Conservation (phyloP, 2,888 invertebrate genomes). For the Acanthopleura granulata region DNA sequence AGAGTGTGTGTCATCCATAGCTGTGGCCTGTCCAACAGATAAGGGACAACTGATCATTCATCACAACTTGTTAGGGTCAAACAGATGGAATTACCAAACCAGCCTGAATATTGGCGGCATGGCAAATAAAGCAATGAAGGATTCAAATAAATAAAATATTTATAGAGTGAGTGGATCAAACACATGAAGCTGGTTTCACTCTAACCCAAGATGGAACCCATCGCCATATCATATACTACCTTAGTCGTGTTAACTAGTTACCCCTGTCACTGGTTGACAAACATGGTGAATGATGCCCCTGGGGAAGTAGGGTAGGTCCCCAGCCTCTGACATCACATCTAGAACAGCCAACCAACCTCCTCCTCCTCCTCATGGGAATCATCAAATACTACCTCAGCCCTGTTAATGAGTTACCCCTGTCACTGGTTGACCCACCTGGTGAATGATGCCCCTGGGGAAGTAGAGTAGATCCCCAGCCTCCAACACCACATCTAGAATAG, state of each 20-base stretch:
- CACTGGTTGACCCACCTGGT: constrained; percentile 65
- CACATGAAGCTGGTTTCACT: too few relatives aligned
- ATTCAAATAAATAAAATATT: too few relatives aligned
- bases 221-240: too few relatives aligned
- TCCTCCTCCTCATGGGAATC: constrained; percentile 76
- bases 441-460: constrained; percentile 81
- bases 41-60: neutral
- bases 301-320: constrained; percentile 95
- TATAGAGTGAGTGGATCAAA: too few relatives aligned
- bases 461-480: constrained; percentile 92
- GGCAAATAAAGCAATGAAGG: too few relatives aligned
- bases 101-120: too few relatives aligned
- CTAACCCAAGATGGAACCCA: too few relatives aligned
- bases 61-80: too few relatives aligned
- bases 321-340: constrained; percentile 84
- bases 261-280: neutral
- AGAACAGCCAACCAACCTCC: constrained; percentile 82
- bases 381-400: too few relatives aligned
- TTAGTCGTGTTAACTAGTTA: too few relatives aligned
- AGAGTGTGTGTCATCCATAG: constrained; percentile 85
- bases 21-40: constrained; percentile 79
- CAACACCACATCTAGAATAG: constrained; percentile 83
- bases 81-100: too few relatives aligned
- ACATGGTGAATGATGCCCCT: constrained; percentile 74
- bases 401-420: too few relatives aligned